Evolutionary conservation across 2,113 vertebrate genomes (phyloP).

Genomic region (Thamnophis sirtalis): DNA sequence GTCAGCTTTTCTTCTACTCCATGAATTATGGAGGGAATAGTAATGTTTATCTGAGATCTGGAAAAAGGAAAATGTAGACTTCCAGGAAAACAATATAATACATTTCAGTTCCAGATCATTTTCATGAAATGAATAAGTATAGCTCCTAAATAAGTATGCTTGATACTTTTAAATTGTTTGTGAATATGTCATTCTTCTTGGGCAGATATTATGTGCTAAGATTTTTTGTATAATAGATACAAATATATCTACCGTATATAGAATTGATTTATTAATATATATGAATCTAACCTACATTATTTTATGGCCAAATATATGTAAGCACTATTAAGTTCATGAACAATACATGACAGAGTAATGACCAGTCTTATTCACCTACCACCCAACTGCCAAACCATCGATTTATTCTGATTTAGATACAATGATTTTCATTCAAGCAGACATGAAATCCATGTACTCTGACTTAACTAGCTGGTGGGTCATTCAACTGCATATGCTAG

Average conservation of each 20-base stretch:
- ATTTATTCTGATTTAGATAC: conserved; percentile 15
- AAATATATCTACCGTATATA: neutral
- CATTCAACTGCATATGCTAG: neutral
- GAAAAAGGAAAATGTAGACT: conserved; percentile 9
- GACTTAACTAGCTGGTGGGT: conserved; percentile 12
- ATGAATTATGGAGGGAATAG: neutral
- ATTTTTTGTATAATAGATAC: neutral
- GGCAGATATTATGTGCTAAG: neutral
- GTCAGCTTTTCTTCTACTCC: neutral
- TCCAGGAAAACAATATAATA: neutral
- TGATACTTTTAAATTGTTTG: neutral
- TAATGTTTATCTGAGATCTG: neutral
- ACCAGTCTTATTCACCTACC: too few relatives aligned
- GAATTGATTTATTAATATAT: neutral
- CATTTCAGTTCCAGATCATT: conserved; percentile 8
- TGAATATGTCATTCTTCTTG: neutral
- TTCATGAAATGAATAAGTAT: neutral
- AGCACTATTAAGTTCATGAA: conserved; percentile 7
- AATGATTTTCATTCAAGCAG: conserved; percentile 20
- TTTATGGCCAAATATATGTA: neutral
- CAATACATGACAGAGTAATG: neutral
- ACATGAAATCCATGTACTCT: conserved; percentile 5
- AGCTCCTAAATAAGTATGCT: neutral
- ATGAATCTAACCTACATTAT: neutral
- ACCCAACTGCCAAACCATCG: neutral